Base-by-base conservation (phyloP, 2,113 vertebrate species). In the Cisticola juncidis region DNA sequence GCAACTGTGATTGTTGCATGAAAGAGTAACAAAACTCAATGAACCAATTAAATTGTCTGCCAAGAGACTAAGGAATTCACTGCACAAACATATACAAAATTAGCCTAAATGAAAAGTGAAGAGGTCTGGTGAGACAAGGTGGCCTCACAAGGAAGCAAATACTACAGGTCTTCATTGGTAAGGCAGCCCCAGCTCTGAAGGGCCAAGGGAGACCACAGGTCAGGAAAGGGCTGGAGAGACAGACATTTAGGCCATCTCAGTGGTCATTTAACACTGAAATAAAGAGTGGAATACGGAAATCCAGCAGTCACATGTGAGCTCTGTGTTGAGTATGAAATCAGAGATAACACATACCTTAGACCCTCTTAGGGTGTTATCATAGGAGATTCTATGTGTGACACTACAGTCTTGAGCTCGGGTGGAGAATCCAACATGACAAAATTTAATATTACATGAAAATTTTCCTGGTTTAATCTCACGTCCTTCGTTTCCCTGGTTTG, bases 11-110 rank as follows among this genome's bases (percentile, higher is more conserved):
- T 77, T 73, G 47, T 44, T 93, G 35, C 68, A 82, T 33, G 31
- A 82, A 82, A 88, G 60, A 83, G 44, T 51, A 73, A 90, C 51
- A 94, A 92, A 74, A 14, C 85, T 90, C 88, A 95, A 88, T 91
- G 88, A 95, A 70, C 69, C 76, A 81, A 88, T 71, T 92, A 90
- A 88, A 88, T 42, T 60, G 11, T 60, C 86, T 96, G 80, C 69
- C 88, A 96, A 86, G 23, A 83, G 25, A 86, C 44, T 56, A 38
- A 70, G 53, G 56, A 93, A 94, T 78, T 64, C 53, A 42, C 20
- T 64, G n/a, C 68, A 77, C 54, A 85, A 92, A 87, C 33, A 72
- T 61, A 89, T 6, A 61, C 21, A 88, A 77, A 72, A 89, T 33
- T 23, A 60, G 20, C 38, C 47, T 88, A 83, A 77, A 83, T 11